Percentiles rank a stretch among this genome's conserved stretches.
Evolutionary conservation across 2,888 invertebrate genomes (phyloP).

Genomic region (Drosophila anomalata): DNA sequence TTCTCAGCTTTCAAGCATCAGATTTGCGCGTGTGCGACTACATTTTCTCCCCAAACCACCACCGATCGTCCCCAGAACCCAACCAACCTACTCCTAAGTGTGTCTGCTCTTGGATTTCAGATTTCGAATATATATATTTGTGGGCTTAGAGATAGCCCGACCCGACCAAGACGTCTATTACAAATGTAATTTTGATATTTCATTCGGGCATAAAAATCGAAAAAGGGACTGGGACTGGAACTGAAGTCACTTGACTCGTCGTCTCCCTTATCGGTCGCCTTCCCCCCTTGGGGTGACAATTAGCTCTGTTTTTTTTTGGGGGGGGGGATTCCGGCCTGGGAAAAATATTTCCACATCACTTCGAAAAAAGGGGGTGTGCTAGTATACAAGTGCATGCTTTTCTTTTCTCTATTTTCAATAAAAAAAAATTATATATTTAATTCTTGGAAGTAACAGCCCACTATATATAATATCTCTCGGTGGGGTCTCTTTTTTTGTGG

Average conservation of each 20-base stretch:
- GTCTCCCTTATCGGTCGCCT: no score
- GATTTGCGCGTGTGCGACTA: conserved; percentile 48
- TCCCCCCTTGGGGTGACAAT: conserved; percentile 60
- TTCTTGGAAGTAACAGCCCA: background rate
- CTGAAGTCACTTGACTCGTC: conserved; percentile 6
- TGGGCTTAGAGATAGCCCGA: conserved; percentile 15
- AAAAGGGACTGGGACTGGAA: no score
- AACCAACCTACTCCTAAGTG: conserved; percentile 17
- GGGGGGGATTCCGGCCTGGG: conserved; percentile 11
- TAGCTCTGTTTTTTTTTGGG: conserved; percentile 41
- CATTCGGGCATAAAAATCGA: conserved; percentile 14
- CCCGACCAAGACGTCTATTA: conserved; percentile 45
- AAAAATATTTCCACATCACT: conserved; percentile 56
- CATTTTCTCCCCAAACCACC: conserved; percentile 8
- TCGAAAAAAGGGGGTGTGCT: conserved; percentile 5
- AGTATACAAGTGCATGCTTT: conserved; percentile 5
- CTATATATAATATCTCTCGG: conserved; percentile 10
- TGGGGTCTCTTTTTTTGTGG: conserved; percentile 22
- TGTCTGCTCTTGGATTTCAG: conserved; percentile 43
- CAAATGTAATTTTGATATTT: conserved; percentile 63
- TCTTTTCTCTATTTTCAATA: background rate
- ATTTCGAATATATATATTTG: conserved; percentile 10
- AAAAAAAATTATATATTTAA: no score
- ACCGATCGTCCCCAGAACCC: background rate
- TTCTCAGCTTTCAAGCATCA: background rate